A percentile compares a stretch with the other conserved stretches of the same genome.
phyloP scores from a whole-genome alignment of 1,140 invertebrate genomes.

The Hycleus phaleratus region DNA sequence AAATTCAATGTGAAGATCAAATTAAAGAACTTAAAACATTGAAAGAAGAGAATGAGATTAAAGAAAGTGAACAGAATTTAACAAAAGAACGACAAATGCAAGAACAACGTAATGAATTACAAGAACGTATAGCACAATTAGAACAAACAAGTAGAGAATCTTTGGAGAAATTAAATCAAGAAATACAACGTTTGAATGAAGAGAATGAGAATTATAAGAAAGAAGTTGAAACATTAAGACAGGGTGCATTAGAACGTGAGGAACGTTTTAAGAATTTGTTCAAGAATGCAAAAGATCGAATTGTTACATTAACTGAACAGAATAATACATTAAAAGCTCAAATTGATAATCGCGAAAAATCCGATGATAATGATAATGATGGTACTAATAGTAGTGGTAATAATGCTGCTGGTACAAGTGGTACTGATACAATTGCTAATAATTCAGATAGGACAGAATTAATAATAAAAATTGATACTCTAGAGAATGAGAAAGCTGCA shows the following conservation, averaged over 20 bases:
- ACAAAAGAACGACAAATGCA: constrained; percentile 40
- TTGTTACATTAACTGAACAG: constrained; percentile 58
- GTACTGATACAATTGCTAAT: background rate
- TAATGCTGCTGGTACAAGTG: constrained; percentile 17
- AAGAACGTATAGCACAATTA: constrained; percentile 38
- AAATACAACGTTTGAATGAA: constrained; percentile 49
- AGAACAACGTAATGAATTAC: constrained; percentile 47
- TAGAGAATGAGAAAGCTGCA: constrained; percentile 62
- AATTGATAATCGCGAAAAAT: constrained; percentile 45
- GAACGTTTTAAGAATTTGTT: constrained; percentile 65
- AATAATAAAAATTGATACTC: constrained; percentile 24
- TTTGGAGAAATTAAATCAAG: constrained; percentile 54
- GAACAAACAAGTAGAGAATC: constrained; percentile 44
- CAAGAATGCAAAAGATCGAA: constrained; percentile 62
- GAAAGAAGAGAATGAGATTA: constrained; percentile 42
- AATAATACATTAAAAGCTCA: constrained; percentile 52
- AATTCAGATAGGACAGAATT: constrained; percentile 17
- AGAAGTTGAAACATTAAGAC: constrained; percentile 63
- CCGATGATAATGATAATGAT: background rate
- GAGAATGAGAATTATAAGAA: constrained; percentile 59
- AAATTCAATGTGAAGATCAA: constrained; percentile 72
- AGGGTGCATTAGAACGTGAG: constrained; percentile 56
- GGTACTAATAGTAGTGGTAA: constrained; percentile 40
- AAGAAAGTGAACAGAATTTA: constrained; percentile 25
- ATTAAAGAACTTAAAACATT: constrained; percentile 54